Conservation (phyloP, 2,888 invertebrate genomes). For the Altica lythri region DNA sequence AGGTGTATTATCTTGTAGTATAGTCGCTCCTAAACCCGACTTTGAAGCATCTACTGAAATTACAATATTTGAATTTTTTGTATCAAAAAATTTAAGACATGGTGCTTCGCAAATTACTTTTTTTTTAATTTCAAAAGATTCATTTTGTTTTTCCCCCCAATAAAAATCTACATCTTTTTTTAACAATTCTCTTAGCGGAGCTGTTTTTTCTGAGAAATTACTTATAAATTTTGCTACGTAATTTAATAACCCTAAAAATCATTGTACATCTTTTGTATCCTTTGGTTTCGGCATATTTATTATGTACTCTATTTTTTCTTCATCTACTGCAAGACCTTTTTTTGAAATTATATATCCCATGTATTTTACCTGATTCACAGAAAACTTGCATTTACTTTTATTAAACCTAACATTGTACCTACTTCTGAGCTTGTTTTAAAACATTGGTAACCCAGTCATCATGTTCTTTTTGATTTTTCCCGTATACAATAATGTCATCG, state of each 20-base stretch:
- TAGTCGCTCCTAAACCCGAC: slow-evolving; percentile 45
- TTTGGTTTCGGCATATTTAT: slow-evolving; percentile 25
- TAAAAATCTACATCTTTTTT: slow-evolving; percentile 33
- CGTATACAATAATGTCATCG: slow-evolving; percentile 39
- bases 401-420: slow-evolving; percentile 38
- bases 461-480: slow-evolving; percentile 31
- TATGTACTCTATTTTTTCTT: slow-evolving; percentile 26
- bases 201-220: slow-evolving; percentile 37
- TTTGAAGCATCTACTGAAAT: slow-evolving; percentile 47
- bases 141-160: slow-evolving; percentile 38
- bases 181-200: slow-evolving; percentile 37
- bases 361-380: slow-evolving; percentile 27
- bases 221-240: slow-evolving; percentile 40
- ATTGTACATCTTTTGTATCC: slow-evolving; percentile 27
- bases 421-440: slow-evolving; percentile 28
- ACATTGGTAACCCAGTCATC: too few relatives aligned
- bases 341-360: slow-evolving; percentile 34
- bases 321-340: neutral
- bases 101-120: slow-evolving; percentile 40
- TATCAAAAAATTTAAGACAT: slow-evolving; percentile 46
- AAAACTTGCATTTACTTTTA: slow-evolving; percentile 31
- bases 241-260: slow-evolving; percentile 39
- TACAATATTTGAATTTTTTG: slow-evolving; percentile 22
- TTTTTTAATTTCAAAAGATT: slow-evolving; percentile 45
- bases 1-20: slow-evolving; percentile 42